Percentiles rank a stretch among this genome's conserved stretches.
These are phyloP conservation scores for Alviniconcha marisindica DNA, from an alignment of 1,140 invertebrate species.

Conservation along the genomic window DNA sequence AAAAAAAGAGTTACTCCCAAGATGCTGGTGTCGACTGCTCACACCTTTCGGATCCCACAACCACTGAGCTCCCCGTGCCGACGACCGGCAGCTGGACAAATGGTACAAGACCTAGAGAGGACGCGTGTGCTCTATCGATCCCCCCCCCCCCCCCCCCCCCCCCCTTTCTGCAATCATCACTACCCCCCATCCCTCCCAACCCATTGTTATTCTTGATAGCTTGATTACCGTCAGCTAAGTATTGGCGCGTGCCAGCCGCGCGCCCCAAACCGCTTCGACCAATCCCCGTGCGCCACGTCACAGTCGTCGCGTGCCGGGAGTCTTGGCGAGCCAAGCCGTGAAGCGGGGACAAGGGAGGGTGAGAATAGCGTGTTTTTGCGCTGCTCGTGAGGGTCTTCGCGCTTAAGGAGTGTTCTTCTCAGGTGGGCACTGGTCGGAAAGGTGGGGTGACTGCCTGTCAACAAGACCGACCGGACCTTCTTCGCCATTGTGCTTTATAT, in stretches of 20 bases:
- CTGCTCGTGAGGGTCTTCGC: not conserved
- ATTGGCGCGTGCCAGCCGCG: constrained; percentile 28
- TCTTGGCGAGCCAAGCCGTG: not conserved
- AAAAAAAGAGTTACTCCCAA: too few species aligned
- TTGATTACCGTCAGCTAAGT: not conserved
- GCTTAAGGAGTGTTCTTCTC: too few species aligned
- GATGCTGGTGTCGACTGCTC: too few species aligned
- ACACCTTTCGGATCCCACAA: too few species aligned
- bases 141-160: not conserved
- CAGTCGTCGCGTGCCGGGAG: constrained; percentile 32
- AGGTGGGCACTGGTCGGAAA: too few species aligned
- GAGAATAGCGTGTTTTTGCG: not conserved
- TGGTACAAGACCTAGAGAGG: not conserved
- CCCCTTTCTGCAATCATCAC: not conserved
- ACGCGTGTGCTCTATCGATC: not conserved
- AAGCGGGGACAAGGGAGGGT: not conserved
- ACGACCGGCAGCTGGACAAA: not conserved
- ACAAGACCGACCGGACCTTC: too few species aligned
- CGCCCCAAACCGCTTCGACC: not conserved
- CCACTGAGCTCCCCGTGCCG: too few species aligned
- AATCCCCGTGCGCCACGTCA: constrained; percentile 18
- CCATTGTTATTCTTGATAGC: constrained; percentile 29
- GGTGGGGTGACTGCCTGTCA: too few species aligned
- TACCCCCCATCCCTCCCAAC: not conserved
- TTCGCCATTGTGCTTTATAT: too few species aligned